phyloP scores from a whole-genome alignment of 2,888 invertebrate species.

The Allacma fusca region DNA sequence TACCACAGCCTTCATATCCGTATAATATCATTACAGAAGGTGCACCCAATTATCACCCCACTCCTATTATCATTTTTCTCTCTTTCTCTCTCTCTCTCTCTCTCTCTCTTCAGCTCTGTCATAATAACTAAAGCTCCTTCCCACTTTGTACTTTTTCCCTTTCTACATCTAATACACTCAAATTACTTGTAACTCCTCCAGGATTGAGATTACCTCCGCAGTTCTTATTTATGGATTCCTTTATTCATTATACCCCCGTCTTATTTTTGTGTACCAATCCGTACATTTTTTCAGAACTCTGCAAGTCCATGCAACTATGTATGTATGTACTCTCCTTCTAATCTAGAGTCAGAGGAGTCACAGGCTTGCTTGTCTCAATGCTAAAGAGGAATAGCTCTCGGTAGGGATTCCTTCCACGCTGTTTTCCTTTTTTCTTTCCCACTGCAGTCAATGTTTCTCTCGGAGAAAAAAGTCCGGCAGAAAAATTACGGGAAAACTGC shows the following conservation, averaged over 20 bases:
- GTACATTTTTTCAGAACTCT: neutral
- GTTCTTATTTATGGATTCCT: conserved; percentile 42
- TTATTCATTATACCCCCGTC: conserved; percentile 25
- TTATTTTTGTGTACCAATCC: conserved; percentile 5
- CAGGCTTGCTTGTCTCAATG: no score
- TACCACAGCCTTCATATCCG: neutral
- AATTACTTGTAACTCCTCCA: neutral
- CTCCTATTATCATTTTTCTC: conserved; percentile 44
- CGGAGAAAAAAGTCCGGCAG: neutral
- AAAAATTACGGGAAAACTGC: neutral
- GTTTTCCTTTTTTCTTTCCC: no score
- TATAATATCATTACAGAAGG: conserved; percentile 26
- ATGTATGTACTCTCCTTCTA: neutral
- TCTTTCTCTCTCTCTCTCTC: conserved; percentile 21
- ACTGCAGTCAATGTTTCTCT: no score
- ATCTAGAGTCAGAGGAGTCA: neutral
- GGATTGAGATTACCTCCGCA: neutral
- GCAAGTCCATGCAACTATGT: neutral
- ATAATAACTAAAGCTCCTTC: conserved; percentile 16
- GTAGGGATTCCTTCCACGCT: no score
- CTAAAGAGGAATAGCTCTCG: no score
- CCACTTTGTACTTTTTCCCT: neutral
- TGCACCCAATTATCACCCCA: conserved; percentile 46
- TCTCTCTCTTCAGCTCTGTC: neutral
- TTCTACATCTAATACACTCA: neutral